phyloP scores from a whole-genome alignment of 2,888 invertebrate species.

The Nineta flava region DNA sequence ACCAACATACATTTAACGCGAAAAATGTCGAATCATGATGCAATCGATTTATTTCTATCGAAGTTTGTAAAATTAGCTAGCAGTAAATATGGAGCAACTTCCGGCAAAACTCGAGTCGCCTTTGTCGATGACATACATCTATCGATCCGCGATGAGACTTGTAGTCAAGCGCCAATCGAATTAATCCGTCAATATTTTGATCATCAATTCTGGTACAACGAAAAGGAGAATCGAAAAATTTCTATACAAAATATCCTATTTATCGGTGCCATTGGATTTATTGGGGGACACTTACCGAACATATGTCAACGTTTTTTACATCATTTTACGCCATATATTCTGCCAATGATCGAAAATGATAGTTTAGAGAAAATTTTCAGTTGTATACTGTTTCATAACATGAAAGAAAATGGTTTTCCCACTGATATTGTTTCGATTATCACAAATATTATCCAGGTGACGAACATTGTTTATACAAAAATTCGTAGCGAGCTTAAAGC shows the following conservation, averaged over 20 bases:
- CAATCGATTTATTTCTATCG: constrained; percentile 60
- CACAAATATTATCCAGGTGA: constrained; percentile 61
- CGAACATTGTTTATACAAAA: constrained; percentile 61
- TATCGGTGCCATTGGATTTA: constrained; percentile 74
- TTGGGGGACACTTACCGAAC: constrained; percentile 76
- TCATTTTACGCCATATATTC: constrained; percentile 74
- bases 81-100: constrained; percentile 60
- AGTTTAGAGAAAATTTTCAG: constrained; percentile 78
- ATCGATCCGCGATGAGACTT: constrained; percentile 69
- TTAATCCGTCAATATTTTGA: constrained; percentile 68
- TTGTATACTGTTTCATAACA: constrained; percentile 57
- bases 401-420: constrained; percentile 64
- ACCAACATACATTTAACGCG: constrained; percentile 72
- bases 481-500: constrained; percentile 55
- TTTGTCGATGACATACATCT: constrained; percentile 83
- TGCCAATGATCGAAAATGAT: constrained; percentile 76
- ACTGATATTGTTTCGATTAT: constrained; percentile 52
- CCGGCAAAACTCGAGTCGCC: constrained; percentile 52
- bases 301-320: constrained; percentile 72
- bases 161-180: constrained; percentile 76
- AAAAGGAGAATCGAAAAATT: constrained; percentile 65
- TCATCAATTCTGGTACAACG: constrained; percentile 77
- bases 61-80: constrained; percentile 53
- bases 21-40: constrained; percentile 64
- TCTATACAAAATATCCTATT: constrained; percentile 62